Evolutionary conservation across 53 echinoderm and acorn worm genomes (phyloP), one percentile per base, ranked within the genome.

Genomic region (Astropecten irregularis): DNA sequence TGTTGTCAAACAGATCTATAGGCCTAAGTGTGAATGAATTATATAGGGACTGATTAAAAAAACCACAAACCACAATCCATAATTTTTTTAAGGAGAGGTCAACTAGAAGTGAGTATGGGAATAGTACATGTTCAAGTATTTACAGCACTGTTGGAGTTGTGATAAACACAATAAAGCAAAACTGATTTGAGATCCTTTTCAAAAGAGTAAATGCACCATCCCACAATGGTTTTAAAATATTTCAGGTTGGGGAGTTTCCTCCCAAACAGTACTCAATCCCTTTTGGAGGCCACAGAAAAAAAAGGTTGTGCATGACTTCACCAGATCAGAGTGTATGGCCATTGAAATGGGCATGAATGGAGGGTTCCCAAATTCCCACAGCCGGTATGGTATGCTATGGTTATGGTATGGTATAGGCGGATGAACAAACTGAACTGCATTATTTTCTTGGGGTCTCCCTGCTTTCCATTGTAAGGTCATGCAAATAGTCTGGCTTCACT

Each of bases 201-300:
- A 8, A 16, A 58, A n/a, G n/a, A n/a, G n/a, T n/a, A n/a, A n/a
- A 58, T 21, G 0, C 31, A 25, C 9, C 28, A 30, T 6, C 11
- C 2, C 26, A 61, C 32, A 47, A 48, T 61, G 21, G 62, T 79
- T 79, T 31, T n/a, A n/a, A 61, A n/a, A 59, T 59, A 77, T 59
- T 60, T 77, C n/a, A 44, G 77, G 77, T 59, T 60, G 47, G 79
- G 79, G 33, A 67, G 58, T 58, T 76, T 6, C 57, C 35, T 55
- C 57, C 28, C 19, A n/a, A n/a, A 31, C 1, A 19, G 28, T 29
- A 72, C 36, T 18, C 35, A 54, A 9, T 19, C 13, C 34, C 39
- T n/a, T 72, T 14, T 25, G 21, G 20, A 23, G 18, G 56, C 33
- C 14, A 25, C 4, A 55, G 73, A 23, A n/a, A n/a, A n/a, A n/a